Evolutionary conservation across 2,113 vertebrate genomes (phyloP), one percentile per base, ranked within the genome.

Genomic region (Sinosuthora webbiana): DNA sequence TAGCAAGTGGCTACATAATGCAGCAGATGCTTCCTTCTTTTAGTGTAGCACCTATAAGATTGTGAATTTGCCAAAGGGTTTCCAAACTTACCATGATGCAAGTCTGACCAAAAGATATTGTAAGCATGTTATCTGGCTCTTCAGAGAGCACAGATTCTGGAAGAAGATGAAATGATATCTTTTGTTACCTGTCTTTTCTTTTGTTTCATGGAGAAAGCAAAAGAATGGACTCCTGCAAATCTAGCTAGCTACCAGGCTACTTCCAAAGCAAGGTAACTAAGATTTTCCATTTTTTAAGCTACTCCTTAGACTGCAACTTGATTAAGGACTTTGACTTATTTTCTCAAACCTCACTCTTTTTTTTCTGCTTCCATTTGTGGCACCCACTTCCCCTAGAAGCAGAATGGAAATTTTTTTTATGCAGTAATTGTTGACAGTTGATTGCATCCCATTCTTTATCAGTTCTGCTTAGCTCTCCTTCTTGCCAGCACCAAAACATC

Each of bases 1-100:
- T 70, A 93, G 87, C 50, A 80, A 64, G 71, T n/a, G 93, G 52
- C 85, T 93, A 78, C 73, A 75, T 83, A 96, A 92, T 64, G 56
- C 68, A 83, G 92, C 68, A 93, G 71, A 94, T 90, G 68, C 63
- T 78, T 96, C 95, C 84, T 84, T 87, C 77, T 80, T 91, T 88
- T 27, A 81, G 76, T 27, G 21, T 25, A 71, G 64, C 60, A 78
- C 33, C 71, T 49, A 77, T 44, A 5, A 27, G 31, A 63, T 24
- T 77, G 35, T 52, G 56, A 83, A 47, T 7, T 7, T 70, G 37
- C 68, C 71, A 90, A 74, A 88, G 63, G 25, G 39, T 77, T 90
- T 96, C 55, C 64, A 74, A 44, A 55, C 15, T 47, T 70, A 63
- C 42, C 21, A 16, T 14, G 13, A 57, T 57, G 84, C 20, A 88